phyloP scores from a whole-genome alignment of 2,888 invertebrate genomes.

The Bombyx huttoni region DNA sequence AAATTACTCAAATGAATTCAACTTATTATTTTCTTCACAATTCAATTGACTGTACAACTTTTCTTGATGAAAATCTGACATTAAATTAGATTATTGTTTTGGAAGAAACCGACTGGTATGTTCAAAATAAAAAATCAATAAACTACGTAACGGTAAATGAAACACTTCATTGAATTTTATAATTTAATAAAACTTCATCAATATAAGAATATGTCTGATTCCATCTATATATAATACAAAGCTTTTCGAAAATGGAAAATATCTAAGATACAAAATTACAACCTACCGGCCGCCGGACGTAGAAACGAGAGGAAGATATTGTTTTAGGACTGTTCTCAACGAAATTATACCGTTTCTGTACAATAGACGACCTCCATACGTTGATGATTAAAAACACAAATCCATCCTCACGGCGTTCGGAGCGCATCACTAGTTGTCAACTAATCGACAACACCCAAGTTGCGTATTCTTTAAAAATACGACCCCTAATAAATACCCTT shows the following conservation, averaged over 20 bases:
- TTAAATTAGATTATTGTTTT: no score
- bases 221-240: conserved; percentile 69
- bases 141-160: conserved; percentile 19
- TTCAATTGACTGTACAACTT: no score
- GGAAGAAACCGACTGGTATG: no score
- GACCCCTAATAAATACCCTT: not conserved
- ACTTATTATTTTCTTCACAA: no score
- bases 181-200: conserved; percentile 69
- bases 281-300: conserved; percentile 26
- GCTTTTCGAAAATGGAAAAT: conserved; percentile 64
- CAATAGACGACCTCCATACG: conserved; percentile 33
- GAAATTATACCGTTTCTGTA: conserved; percentile 18
- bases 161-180: conserved; percentile 32
- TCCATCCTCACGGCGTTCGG: not conserved
- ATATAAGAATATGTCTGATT: conserved; percentile 73
- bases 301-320: not conserved
- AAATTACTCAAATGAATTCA: no score
- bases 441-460: no score
- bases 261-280: conserved; percentile 57
- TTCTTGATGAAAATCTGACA: no score
- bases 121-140: not conserved
- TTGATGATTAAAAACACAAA: not conserved
- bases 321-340: conserved; percentile 11
- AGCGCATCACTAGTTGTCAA: no score
- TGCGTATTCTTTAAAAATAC: no score